These are phyloP conservation scores for Emmelina monodactyla DNA, from an alignment of 2,888 invertebrate genomes.

Conservation along the genomic window DNA sequence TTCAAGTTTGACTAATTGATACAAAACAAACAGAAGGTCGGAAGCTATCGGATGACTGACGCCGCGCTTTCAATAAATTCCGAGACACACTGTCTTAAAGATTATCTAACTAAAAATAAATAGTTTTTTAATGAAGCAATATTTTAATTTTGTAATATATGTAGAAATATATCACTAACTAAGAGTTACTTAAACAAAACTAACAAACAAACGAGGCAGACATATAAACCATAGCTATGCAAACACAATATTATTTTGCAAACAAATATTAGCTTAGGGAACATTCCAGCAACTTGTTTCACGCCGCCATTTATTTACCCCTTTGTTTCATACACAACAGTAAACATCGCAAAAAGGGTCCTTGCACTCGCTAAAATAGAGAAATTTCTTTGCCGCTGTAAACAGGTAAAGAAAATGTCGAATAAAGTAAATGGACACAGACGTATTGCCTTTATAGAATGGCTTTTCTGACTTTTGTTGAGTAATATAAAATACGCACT, in stretches of 20 bases:
- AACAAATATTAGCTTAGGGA: not conserved
- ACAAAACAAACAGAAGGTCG: not conserved
- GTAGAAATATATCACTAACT: not conserved
- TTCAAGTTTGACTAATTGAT: too few relatives aligned
- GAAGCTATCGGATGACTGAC: not conserved
- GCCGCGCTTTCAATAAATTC: not conserved
- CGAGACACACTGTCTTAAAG: not conserved
- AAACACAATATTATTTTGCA: not conserved
- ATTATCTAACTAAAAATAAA: not conserved
- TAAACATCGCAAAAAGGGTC: conserved; percentile 1
- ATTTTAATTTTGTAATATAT: not conserved
- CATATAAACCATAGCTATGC: not conserved
- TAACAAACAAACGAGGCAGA: not conserved
- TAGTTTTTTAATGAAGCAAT: not conserved
- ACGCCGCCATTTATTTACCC: not conserved
- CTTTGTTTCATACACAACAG: not conserved
- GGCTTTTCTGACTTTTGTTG: not conserved
- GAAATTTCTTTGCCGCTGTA: not conserved
- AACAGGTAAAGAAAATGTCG: conserved; percentile 14
- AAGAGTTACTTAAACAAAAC: not conserved
- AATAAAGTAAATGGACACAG: conserved; percentile 3
- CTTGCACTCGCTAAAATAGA: not conserved
- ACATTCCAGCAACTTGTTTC: not conserved
- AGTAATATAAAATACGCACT: not conserved
- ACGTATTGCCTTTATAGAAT: not conserved